Conservation (phyloP, 2,113 vertebrate genomes). For the Microcebus lehilahytsara region DNA sequence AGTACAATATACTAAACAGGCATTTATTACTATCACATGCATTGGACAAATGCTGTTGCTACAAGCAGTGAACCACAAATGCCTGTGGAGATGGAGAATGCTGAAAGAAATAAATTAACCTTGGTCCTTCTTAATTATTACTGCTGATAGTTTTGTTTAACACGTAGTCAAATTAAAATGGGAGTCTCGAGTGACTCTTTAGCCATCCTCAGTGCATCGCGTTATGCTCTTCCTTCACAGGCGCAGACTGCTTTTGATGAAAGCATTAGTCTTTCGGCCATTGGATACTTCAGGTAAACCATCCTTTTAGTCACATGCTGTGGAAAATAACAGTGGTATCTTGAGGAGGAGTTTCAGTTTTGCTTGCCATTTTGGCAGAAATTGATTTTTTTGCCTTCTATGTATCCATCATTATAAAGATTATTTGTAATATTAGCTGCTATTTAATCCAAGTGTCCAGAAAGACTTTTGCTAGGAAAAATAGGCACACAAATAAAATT, state of each 20-base stretch:
- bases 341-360: background rate
- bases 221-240: constrained; percentile 67
- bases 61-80: background rate
- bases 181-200: background rate
- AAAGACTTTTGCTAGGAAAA: background rate
- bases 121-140: background rate
- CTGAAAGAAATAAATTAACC: background rate
- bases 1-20: background rate
- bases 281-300: constrained; percentile 87
- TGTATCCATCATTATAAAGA: background rate
- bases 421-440: background rate
- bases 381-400: background rate
- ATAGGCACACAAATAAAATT: background rate
- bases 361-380: constrained; percentile 10
- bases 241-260: constrained; percentile 81
- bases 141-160: background rate
- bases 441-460: background rate
- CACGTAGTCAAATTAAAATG: background rate
- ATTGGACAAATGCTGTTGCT: background rate
- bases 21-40: background rate
- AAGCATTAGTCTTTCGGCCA: constrained; percentile 88
- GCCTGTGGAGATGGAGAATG: background rate
- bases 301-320: background rate
- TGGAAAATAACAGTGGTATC: background rate
- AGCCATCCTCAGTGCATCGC: background rate